Conservation (phyloP, 1,140 invertebrate species). For the Lethocerus indicus region DNA sequence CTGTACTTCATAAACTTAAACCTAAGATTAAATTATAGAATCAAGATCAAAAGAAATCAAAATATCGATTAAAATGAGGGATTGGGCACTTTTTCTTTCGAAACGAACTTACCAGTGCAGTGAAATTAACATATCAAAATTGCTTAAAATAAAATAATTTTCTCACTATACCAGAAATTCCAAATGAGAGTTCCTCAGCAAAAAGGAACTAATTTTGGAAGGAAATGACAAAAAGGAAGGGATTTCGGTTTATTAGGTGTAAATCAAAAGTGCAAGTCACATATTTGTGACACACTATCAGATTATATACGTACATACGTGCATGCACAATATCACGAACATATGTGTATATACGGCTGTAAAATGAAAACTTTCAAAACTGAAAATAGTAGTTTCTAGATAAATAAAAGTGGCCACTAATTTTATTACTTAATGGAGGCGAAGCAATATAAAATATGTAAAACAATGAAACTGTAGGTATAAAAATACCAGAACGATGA, state of each 20-base stretch:
- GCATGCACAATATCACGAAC: not conserved
- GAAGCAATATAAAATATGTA: not conserved
- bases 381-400: not conserved
- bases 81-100: not conserved
- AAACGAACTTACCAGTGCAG: too few species aligned
- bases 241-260: too few species aligned
- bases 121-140: too few species aligned
- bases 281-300: too few species aligned
- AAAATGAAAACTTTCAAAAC: not conserved
- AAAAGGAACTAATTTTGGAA: too few species aligned
- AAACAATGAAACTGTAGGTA: not conserved
- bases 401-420: not conserved
- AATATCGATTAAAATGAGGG: not conserved
- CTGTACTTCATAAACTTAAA: not conserved
- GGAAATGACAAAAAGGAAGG: too few species aligned
- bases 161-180: too few species aligned
- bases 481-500: conserved; percentile 35
- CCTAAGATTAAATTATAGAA: not conserved
- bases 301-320: not conserved
- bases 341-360: not conserved
- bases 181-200: too few species aligned
- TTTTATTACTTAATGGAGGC: not conserved
- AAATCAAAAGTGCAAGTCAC: too few species aligned
- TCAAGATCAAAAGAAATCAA: not conserved
- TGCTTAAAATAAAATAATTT: too few species aligned